phyloP scores from a whole-genome alignment of 2,113 vertebrate species.

The Periophthalmodon schlosseri region DNA sequence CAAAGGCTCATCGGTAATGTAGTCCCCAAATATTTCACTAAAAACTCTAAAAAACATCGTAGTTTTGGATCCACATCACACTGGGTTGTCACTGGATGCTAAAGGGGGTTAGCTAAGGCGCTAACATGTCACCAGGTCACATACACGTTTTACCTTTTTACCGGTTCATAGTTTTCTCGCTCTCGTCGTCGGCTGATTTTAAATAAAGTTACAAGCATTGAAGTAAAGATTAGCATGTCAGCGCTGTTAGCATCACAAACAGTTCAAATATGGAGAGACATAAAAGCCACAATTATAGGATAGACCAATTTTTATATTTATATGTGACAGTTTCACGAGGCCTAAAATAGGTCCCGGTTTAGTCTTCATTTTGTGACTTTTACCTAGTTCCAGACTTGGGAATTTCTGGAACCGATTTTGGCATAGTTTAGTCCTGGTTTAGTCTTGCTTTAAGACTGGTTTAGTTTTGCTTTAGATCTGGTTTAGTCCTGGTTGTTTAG shows the following conservation, averaged over 20 bases:
- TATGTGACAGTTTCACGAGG: neutral
- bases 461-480: neutral
- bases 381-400: no score
- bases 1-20: conserved; percentile 2
- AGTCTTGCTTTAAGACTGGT: neutral
- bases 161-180: conserved; percentile 74
- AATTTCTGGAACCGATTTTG: neutral
- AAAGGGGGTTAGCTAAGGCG: conserved; percentile 9
- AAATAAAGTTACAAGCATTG: conserved; percentile 6
- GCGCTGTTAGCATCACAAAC: conserved; percentile 19
- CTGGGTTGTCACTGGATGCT: neutral
- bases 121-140: conserved; percentile 49
- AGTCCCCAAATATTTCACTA: neutral
- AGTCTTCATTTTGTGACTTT: no score
- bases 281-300: conserved; percentile 14
- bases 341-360: neutral
- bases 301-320: no score
- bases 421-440: neutral
- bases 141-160: conserved; percentile 62
- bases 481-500: neutral
- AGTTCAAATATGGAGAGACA: conserved; percentile 12
- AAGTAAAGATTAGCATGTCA: conserved; percentile 35
- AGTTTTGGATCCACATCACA: neutral
- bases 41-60: neutral
- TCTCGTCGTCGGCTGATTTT: conserved; percentile 70